These are phyloP conservation scores for Dilophus febrilis DNA, from an alignment of 2,888 invertebrate genomes.

Conservation along the genomic window DNA sequence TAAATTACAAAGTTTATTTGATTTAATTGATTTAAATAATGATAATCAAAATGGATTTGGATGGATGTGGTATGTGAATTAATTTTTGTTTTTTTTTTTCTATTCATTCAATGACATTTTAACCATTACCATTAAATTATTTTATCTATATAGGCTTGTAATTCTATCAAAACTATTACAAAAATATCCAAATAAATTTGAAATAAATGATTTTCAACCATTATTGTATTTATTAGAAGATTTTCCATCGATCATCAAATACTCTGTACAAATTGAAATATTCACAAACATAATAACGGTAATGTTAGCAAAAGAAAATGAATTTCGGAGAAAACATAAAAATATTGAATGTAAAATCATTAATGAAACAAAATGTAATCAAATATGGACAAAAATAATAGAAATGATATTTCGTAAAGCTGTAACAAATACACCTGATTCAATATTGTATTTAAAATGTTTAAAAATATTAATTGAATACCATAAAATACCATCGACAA, in stretches of 20 bases:
- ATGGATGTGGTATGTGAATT: constrained; percentile 2
- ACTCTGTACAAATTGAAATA: constrained; percentile 2
- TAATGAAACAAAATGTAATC: constrained; percentile 2
- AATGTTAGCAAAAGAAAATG: constrained; percentile 3
- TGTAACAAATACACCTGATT: constrained; percentile 1
- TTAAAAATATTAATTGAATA: constrained; percentile 5
- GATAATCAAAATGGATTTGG: not conserved
- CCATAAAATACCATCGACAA: constrained; percentile 3
- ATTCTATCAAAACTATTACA: constrained; percentile 2
- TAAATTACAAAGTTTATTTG: constrained; percentile 1
- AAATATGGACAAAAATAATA: constrained; percentile 5
- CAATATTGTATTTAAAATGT: constrained; percentile 2
- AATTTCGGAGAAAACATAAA: not conserved
- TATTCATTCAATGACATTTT: no score
- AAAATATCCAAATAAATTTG: constrained; percentile 9
- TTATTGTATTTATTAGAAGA: constrained; percentile 12
- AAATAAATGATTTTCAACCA: constrained; percentile 17
- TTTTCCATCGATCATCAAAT: constrained; percentile 8
- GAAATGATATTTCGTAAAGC: constrained; percentile 3
- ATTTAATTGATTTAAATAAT: not conserved
- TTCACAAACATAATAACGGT: not conserved
- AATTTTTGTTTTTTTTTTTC: no score
- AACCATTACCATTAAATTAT: no score
- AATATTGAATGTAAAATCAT: constrained; percentile 1
- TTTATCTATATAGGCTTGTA: not conserved